These are phyloP conservation scores for Euthynnus affinis DNA, from an alignment of 2,797 vertebrate genomes.

Conservation along the genomic window DNA sequence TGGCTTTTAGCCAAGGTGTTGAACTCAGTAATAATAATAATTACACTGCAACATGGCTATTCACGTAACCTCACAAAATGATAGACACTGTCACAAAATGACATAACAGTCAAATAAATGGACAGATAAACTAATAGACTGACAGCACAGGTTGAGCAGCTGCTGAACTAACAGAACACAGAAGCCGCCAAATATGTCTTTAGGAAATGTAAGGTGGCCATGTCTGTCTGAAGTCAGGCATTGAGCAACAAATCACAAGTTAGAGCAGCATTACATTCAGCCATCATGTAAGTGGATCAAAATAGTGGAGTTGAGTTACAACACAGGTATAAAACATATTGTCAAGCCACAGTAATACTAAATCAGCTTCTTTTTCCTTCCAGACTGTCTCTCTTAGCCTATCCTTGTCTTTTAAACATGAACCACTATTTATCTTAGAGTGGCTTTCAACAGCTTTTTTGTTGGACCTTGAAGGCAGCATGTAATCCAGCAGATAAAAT, in stretches of 20 bases:
- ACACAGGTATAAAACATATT: not conserved
- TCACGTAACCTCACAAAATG: slow-evolving; percentile 17
- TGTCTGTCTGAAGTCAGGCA: not conserved
- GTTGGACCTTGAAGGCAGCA: not conserved
- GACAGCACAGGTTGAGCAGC: not conserved
- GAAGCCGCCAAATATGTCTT: not conserved
- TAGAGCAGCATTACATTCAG: not conserved
- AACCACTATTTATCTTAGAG: not conserved
- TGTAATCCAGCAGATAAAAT: not conserved
- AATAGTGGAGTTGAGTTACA: not conserved
- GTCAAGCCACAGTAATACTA: slow-evolving; percentile 13
- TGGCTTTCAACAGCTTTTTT: not conserved
- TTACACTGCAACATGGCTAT: not conserved
- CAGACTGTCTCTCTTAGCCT: not conserved
- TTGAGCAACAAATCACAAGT: slow-evolving; percentile 14
- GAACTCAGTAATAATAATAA: slow-evolving; percentile 6
- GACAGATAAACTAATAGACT: not conserved
- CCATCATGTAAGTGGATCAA: slow-evolving; percentile 1
- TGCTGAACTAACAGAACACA: not conserved
- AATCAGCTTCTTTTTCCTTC: not conserved
- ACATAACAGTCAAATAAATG: not conserved
- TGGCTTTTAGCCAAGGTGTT: not conserved
- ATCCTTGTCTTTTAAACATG: not conserved
- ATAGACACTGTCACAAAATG: not conserved
- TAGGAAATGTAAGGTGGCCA: not conserved